phyloP scores from a whole-genome alignment of 2,888 invertebrate genomes.

The Coleophora flavipennella region DNA sequence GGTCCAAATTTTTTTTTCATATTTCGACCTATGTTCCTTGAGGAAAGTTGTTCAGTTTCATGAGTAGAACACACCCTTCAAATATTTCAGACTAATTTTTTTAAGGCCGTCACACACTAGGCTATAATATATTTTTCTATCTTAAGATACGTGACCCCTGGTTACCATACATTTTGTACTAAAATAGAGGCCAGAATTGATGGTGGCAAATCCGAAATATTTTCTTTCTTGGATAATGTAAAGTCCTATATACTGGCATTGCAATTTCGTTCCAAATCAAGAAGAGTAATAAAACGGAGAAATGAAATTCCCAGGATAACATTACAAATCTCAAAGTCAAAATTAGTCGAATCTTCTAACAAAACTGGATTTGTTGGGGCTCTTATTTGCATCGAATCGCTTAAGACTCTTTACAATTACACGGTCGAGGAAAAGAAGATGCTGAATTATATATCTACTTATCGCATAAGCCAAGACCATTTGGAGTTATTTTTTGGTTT shows the following conservation, averaged over 20 bases:
- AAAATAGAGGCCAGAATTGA: too few relatives aligned
- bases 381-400: slow-evolving; percentile 4
- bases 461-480: too few relatives aligned
- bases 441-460: neutral
- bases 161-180: too few relatives aligned
- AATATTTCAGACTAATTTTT: too few relatives aligned
- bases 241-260: neutral
- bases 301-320: neutral
- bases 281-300: neutral
- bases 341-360: neutral
- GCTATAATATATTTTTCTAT: too few relatives aligned
- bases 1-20: too few relatives aligned
- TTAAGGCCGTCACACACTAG: too few relatives aligned
- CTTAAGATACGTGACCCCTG: too few relatives aligned
- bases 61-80: too few relatives aligned
- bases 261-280: neutral
- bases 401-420: neutral
- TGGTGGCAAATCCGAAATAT: neutral
- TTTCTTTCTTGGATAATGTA: neutral
- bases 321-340: neutral
- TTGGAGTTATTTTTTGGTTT: slow-evolving; percentile 4
- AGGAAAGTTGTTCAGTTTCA: too few relatives aligned
- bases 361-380: slow-evolving; percentile 7
- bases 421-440: neutral
- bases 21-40: too few relatives aligned